Evolutionary conservation across 2,888 invertebrate species (phyloP), one percentile per base, ranked within the genome.

Genomic region (Limnephilus rhombicus): DNA sequence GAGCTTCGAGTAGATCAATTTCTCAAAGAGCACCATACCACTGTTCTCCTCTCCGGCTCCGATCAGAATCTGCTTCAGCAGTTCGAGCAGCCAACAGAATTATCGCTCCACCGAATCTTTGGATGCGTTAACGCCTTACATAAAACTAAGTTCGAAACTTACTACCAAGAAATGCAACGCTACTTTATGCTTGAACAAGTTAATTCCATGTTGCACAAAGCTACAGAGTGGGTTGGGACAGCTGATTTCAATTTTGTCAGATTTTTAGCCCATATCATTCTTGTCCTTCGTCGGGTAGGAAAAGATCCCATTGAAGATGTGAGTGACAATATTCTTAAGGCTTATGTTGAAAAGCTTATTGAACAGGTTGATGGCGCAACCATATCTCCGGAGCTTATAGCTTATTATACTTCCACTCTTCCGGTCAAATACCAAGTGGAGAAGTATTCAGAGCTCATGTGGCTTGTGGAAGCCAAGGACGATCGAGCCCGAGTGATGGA

Each of bases 351-450:
- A 81, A 96, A 97, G 93, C 96, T 99, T 41, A 98, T 98, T 93
- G 97, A 97, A 91, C 94, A 94, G 90, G 94, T 94, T 93, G 95
- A 96, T 94, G 96, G 96, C 1, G 94, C 95, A 18, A 96, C 98
- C 92, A 97, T 97, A 29, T 98, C 98, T 94, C 97, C 98, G 4
- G 97, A 97, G 93, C 96, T 99, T 49, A 97, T 99, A 15, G 98
- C 99, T 0, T 98, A 97, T 94, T 99, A 99, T 94, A 97, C 98
- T 0, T 97, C 98, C 3, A 97, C 98, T 91, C 96, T 99, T 85
- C 98, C 98, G 15, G 95, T 94, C 82, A 93, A 94, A 2, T 95
- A 94, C 94, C 96, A 97, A 95, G 96, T 97, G 80, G 94, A 95
- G 85, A 94, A 98, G 0, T 98, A 97, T 95, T 97, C 98, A 0